Conservation (phyloP, 2,113 vertebrate species). For the Anolis carolinensis region DNA sequence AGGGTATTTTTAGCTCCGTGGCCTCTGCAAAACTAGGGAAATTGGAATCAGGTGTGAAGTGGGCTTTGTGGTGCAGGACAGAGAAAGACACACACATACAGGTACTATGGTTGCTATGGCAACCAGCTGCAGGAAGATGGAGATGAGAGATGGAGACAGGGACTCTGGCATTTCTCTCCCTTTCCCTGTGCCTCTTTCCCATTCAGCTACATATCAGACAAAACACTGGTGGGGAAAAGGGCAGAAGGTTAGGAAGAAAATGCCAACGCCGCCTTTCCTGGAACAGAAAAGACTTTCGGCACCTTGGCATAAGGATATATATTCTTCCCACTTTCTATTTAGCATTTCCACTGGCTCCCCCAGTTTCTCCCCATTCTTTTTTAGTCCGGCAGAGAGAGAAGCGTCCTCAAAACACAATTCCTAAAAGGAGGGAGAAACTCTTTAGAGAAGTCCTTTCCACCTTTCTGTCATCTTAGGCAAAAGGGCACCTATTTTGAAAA, state of each 20-base stretch:
- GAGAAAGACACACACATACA: slow-evolving; percentile 12
- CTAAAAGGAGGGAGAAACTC: neutral
- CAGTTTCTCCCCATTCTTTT: neutral
- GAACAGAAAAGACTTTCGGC: neutral
- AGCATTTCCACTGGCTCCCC: neutral
- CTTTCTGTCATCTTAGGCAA: neutral
- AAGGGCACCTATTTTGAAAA: neutral
- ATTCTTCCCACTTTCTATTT: neutral
- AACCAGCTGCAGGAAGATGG: slow-evolving; percentile 19
- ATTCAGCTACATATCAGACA: neutral
- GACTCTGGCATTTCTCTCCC: neutral
- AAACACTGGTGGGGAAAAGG: neutral
- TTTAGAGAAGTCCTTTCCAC: no score
- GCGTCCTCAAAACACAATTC: neutral
- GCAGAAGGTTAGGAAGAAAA: no score
- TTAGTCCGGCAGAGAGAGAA: neutral
- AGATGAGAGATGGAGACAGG: slow-evolving; percentile 13
- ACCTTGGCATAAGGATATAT: neutral
- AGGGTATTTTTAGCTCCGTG: neutral
- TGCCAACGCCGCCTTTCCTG: neutral
- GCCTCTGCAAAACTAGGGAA: neutral
- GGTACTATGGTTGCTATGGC: slow-evolving; percentile 23
- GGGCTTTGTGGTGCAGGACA: neutral
- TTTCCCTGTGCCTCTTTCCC: neutral
- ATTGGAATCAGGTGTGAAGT: slow-evolving; percentile 9